Conservation (phyloP, 2,113 vertebrate species). For the Chauna torquata region DNA sequence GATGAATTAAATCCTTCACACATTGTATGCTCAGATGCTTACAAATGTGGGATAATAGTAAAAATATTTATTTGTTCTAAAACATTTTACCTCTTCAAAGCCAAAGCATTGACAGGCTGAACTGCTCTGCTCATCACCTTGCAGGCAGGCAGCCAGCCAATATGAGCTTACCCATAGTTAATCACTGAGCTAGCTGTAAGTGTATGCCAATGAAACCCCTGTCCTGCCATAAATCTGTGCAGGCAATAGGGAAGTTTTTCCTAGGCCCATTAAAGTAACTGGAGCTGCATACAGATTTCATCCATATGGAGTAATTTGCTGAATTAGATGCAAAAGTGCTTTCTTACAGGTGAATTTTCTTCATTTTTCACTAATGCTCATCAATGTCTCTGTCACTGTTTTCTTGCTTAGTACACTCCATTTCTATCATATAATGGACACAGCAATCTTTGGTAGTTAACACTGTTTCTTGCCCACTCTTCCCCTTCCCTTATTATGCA, state of each 20-base stretch:
- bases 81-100: background rate
- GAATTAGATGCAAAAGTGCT: background rate
- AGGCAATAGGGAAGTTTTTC: background rate
- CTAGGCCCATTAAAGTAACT: background rate
- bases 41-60: background rate
- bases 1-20: background rate
- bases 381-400: background rate
- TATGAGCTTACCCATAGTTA: background rate
- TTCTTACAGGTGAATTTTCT: background rate
- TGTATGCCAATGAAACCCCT: background rate
- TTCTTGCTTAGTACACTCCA: background rate
- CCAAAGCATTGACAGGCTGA: background rate
- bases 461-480: background rate
- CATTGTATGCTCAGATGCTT: background rate
- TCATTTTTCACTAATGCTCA: background rate
- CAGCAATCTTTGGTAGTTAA: background rate
- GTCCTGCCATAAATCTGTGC: background rate
- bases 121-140: background rate
- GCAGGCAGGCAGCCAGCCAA: accelerated
- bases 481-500: background rate
- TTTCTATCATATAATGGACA: background rate
- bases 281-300: background rate
- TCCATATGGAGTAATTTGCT: background rate
- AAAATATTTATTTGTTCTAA: background rate
- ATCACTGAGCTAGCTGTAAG: background rate